Evolutionary conservation across 2,888 invertebrate species (phyloP).

Genomic region (Chesias legatella): DNA sequence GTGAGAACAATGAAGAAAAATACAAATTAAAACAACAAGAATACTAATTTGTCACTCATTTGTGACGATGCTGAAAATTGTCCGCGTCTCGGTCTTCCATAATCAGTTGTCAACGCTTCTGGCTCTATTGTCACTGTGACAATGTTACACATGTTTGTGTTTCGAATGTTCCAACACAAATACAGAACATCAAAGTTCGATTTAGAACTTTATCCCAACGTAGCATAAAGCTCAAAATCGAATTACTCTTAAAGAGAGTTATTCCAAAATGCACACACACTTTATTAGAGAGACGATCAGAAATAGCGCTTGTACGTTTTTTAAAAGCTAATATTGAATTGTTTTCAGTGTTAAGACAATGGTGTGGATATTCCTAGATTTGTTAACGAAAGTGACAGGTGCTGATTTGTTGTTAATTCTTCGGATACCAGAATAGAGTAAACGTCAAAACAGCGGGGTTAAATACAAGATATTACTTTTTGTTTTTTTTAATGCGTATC

Average conservation of each 20-base stretch:
- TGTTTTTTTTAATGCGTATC: conserved; percentile 37
- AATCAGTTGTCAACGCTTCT: conserved; percentile 64
- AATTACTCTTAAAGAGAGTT: conserved; percentile 29
- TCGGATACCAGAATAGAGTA: conserved; percentile 59
- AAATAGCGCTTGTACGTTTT: conserved; percentile 52
- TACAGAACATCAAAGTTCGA: conserved; percentile 17
- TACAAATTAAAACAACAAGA: conserved; percentile 33
- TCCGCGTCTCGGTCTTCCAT: conserved; percentile 55
- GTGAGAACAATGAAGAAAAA: conserved; percentile 49
- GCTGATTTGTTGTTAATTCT: conserved; percentile 68
- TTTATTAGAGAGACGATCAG: conserved; percentile 50
- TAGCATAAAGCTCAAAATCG: conserved; percentile 23
- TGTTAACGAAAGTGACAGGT: conserved; percentile 66
- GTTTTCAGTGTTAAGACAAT: conserved; percentile 66
- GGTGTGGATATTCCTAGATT: conserved; percentile 54
- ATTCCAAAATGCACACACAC: conserved; percentile 34
- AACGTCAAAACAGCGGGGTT: conserved; percentile 65
- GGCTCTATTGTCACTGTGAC: conserved; percentile 61
- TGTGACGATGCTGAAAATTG: conserved; percentile 49
- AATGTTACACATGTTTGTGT: conserved; percentile 43
- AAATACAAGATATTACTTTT: conserved; percentile 50
- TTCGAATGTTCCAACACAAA: conserved; percentile 26
- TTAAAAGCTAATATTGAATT: conserved; percentile 61
- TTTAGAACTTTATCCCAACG: conserved; percentile 31
- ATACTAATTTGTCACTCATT: conserved; percentile 66